These are phyloP conservation scores for Pseudois nayaur DNA, from an alignment of 2,113 vertebrate species.

Conservation along the genomic window DNA sequence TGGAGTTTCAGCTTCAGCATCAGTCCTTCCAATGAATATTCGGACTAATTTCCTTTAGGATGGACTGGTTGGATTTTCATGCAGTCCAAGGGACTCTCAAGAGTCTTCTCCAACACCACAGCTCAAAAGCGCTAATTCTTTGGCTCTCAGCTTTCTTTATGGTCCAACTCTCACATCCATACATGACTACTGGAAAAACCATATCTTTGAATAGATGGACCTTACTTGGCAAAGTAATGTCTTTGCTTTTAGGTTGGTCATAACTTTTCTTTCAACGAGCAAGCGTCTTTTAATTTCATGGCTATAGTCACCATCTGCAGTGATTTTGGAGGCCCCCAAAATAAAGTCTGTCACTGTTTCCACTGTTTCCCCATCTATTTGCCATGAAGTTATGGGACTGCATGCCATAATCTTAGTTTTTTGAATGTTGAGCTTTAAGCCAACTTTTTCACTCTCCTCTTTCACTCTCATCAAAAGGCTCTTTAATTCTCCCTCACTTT, in stretches of 20 bases:
- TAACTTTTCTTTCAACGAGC: not conserved
- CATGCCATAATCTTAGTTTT: not conserved
- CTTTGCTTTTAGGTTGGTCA: not conserved
- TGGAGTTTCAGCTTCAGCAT: not conserved
- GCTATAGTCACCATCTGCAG: not conserved
- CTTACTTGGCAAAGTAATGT: not conserved
- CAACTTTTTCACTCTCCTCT: not conserved
- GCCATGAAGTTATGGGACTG: not conserved
- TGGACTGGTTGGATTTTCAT: not conserved
- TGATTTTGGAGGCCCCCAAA: not conserved
- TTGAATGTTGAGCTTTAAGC: not conserved
- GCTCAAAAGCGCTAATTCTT: not conserved
- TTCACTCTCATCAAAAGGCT: not conserved
- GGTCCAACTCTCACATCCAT: not conserved
- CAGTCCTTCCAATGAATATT: not conserved
- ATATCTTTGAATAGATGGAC: not conserved
- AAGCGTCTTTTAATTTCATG: not conserved
- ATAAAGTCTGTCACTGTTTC: not conserved
- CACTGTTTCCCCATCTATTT: not conserved
- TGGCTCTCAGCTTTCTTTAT: not conserved
- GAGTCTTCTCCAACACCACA: not conserved
- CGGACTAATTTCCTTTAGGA: not conserved
- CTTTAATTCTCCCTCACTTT: not conserved
- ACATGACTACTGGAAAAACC: not conserved
- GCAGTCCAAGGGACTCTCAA: not conserved